phyloP scores from a whole-genome alignment of 1,140 invertebrate genomes.

The Olivierus martensii region DNA sequence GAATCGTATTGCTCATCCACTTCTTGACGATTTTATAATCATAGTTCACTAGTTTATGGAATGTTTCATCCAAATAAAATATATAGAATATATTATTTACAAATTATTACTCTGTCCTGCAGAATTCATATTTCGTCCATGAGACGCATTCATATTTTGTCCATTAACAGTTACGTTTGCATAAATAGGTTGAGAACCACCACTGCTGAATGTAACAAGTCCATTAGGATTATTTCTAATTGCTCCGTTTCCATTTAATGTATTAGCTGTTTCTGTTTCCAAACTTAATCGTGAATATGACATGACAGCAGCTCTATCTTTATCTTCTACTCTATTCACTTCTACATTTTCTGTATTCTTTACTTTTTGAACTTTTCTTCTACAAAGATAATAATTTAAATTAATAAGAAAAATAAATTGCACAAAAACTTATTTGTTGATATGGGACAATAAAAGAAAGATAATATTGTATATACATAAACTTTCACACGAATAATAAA shows the following conservation, averaged over 20 bases:
- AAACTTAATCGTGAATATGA: conserved; percentile 16
- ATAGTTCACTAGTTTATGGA: too few relatives aligned
- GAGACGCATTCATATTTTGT: background rate
- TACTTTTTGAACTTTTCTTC: conserved; percentile 62
- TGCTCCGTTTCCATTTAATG: conserved; percentile 1
- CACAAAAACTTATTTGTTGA: background rate
- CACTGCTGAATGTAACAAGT: conserved; percentile 21
- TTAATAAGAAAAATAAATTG: too few relatives aligned
- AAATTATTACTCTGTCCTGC: too few relatives aligned
- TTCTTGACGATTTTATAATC: too few relatives aligned
- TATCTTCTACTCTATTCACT: conserved; percentile 25
- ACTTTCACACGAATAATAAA: too few relatives aligned
- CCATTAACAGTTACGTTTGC: conserved; percentile 13
- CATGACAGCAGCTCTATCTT: conserved; percentile 14
- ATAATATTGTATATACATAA: background rate
- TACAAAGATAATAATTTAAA: conserved; percentile 26
- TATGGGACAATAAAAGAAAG: background rate
- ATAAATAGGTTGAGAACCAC: conserved; percentile 15
- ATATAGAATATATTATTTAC: too few relatives aligned
- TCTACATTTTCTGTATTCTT: conserved; percentile 78
- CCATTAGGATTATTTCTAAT: conserved; percentile 20
- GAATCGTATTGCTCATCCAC: too few relatives aligned
- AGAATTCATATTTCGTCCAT: too few relatives aligned
- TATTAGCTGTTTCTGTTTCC: conserved; percentile 4
- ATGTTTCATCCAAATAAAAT: too few relatives aligned